Percentiles rank a stretch among this genome's conserved stretches.
Conservation (phyloP, 2,888 invertebrate genomes). For the Euphydryas editha region DNA sequence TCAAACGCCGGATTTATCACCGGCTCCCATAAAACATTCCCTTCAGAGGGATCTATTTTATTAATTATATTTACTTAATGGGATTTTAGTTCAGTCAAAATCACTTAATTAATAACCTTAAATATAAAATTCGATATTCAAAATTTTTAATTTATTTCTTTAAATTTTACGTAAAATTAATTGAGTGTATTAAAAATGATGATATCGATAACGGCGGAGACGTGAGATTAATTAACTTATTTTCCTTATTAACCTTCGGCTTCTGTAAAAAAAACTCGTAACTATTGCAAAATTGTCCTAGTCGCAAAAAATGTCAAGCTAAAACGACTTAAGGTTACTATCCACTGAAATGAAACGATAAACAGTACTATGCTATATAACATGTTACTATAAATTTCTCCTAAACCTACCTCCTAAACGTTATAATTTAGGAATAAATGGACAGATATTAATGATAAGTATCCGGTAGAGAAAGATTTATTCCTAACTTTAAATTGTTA, state of each 20-base stretch:
- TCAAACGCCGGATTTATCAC: slow-evolving; percentile 59
- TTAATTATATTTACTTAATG: slow-evolving; percentile 79
- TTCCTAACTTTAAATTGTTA: too few relatives aligned
- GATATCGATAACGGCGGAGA: neutral
- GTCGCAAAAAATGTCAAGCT: slow-evolving; percentile 9
- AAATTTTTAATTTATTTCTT: too few relatives aligned
- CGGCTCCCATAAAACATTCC: slow-evolving; percentile 53
- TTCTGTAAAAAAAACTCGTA: neutral
- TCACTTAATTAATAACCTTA: neutral
- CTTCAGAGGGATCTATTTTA: slow-evolving; percentile 42
- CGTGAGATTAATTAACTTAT: neutral
- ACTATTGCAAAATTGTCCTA: neutral
- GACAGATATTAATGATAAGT: too few relatives aligned
- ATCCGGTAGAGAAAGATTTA: too few relatives aligned
- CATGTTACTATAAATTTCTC: too few relatives aligned
- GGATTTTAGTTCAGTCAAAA: slow-evolving; percentile 27
- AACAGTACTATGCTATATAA: neutral
- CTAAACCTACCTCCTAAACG: too few relatives aligned
- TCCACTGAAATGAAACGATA: neutral
- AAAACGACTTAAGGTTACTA: neutral
- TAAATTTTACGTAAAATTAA: neutral
- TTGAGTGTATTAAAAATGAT: neutral
- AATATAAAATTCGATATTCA: too few relatives aligned
- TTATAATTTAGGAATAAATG: too few relatives aligned
- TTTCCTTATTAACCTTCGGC: neutral